phyloP scores from a whole-genome alignment of 2,888 invertebrate species.

The Hipparchia sbordonii region DNA sequence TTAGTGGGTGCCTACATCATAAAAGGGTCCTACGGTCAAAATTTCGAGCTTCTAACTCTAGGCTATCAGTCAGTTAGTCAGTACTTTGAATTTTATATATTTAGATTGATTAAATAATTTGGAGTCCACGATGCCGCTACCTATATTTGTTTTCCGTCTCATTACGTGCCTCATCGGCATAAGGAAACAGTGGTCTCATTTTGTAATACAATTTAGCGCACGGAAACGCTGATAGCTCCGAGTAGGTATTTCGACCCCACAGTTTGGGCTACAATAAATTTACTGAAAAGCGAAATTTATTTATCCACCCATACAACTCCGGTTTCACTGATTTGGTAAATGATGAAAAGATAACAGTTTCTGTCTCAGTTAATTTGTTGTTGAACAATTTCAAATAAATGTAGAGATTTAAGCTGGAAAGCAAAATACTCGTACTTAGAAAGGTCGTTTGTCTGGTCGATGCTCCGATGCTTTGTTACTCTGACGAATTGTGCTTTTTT shows the following conservation, averaged over 20 bases:
- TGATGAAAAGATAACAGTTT: neutral
- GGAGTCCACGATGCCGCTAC: neutral
- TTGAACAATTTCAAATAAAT: neutral
- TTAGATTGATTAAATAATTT: neutral
- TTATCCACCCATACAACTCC: neutral
- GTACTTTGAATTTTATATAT: too few relatives aligned
- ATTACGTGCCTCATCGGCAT: slow-evolving; percentile 36
- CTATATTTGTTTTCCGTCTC: slow-evolving; percentile 36
- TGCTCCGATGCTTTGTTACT: too few relatives aligned
- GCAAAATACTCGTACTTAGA: too few relatives aligned
- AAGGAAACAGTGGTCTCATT: slow-evolving; percentile 38
- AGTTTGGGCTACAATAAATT: slow-evolving; percentile 59
- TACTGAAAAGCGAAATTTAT: slow-evolving; percentile 57
- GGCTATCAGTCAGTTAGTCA: too few relatives aligned
- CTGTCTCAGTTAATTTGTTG: neutral
- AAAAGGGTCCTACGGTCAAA: too few relatives aligned
- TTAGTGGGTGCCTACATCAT: too few relatives aligned
- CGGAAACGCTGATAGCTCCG: slow-evolving; percentile 35
- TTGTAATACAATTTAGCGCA: slow-evolving; percentile 45
- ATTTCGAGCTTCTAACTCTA: too few relatives aligned
- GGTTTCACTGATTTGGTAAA: neutral
- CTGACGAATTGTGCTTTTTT: too few relatives aligned
- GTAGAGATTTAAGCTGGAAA: too few relatives aligned
- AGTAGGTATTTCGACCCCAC: slow-evolving; percentile 32
- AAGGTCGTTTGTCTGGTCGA: too few relatives aligned